A percentile compares a stretch with the other conserved stretches of the same genome.
These are phyloP conservation scores for Neosilurus hyrtlii DNA, from an alignment of 2,797 vertebrate species.

Conservation along the genomic window DNA sequence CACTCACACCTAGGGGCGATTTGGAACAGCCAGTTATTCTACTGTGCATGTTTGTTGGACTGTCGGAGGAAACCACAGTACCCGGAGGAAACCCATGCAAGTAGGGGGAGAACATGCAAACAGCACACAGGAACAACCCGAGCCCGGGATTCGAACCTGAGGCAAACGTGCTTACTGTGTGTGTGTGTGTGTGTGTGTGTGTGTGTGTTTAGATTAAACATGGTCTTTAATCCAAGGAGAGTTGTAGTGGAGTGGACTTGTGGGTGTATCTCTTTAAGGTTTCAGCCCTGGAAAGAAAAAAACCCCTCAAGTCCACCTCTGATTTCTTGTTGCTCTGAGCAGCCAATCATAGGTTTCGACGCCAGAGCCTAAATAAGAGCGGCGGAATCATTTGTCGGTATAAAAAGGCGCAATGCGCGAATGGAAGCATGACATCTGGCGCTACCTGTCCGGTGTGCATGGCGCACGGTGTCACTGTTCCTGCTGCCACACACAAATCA, in stretches of 20 bases:
- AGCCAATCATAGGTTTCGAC: slow-evolving; percentile 94
- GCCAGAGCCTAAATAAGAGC: slow-evolving; percentile 79
- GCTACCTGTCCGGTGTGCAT: slow-evolving; percentile 78
- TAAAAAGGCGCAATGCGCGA: slow-evolving; percentile 88
- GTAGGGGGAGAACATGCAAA: too few relatives aligned
- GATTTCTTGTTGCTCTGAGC: slow-evolving; percentile 89
- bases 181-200: too few relatives aligned
- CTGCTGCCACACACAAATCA: slow-evolving; percentile 52
- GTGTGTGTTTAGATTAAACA: too few relatives aligned
- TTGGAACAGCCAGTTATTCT: too few relatives aligned
- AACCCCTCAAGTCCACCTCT: slow-evolving; percentile 72
- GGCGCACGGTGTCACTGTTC: slow-evolving; percentile 46
- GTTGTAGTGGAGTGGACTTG: neutral
- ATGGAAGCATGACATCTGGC: slow-evolving; percentile 81
- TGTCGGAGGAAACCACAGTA: too few relatives aligned
- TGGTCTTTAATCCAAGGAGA: too few relatives aligned
- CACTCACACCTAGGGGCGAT: too few relatives aligned
- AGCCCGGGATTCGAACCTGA: too few relatives aligned
- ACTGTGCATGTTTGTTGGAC: too few relatives aligned
- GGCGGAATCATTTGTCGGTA: slow-evolving; percentile 85
- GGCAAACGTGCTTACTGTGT: too few relatives aligned
- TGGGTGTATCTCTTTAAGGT: slow-evolving; percentile 72
- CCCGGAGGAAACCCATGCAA: too few relatives aligned
- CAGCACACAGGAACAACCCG: too few relatives aligned
- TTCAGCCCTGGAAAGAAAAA: slow-evolving; percentile 74